Base-by-base conservation (phyloP, 2,888 invertebrate species). In the Perizoma affinitatum region DNA sequence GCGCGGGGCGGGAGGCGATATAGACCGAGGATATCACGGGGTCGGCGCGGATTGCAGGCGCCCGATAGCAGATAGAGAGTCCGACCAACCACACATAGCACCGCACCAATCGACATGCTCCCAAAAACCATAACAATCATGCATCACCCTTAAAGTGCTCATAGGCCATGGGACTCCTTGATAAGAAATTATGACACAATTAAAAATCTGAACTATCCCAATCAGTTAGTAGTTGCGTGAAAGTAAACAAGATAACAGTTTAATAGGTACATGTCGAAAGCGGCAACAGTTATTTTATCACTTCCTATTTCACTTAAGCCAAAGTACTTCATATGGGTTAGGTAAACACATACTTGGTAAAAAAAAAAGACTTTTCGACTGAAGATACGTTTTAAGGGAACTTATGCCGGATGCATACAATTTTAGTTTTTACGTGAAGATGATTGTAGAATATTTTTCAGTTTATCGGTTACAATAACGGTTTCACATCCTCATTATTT, bases 11-110 rank as follows among this genome's bases (percentile, higher is more conserved):
- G 72, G 82, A 54, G 58, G 84, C 74, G 78, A 87, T 84, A 80
- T 86, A 83, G 88, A 88, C 86, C 86, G 90, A 90, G 90, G 90
- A 92, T 91, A 90, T 90, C 90, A 82, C 86, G 88, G 89, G 91
- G 91, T 92, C 91, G 91, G 81, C 89, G 84, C 86, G 90, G 92
- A 91, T 92, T 91, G 90, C 87, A 90, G 88, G 87, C 90, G 86
- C 82, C 85, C 83, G 90, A 89, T 90, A 90, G 89, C 88, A 82
- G 82, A 71, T 79, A 83, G 78, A 83, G 78, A 83, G 78, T 79
- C 75, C 80, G 77, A 80, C 76, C 74, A 78, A 78, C 80, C 79
- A 74, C 71, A 69, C 22, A 51, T 5, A 35, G 35, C 43, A 61
- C 38, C 22, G 10, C 52, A 47, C 42, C 75, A 75, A 44, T 76